Percentiles rank a stretch among this genome's conserved stretches.
phyloP scores from a whole-genome alignment of 2,888 invertebrate genomes.

The Drosophila basisetae region DNA sequence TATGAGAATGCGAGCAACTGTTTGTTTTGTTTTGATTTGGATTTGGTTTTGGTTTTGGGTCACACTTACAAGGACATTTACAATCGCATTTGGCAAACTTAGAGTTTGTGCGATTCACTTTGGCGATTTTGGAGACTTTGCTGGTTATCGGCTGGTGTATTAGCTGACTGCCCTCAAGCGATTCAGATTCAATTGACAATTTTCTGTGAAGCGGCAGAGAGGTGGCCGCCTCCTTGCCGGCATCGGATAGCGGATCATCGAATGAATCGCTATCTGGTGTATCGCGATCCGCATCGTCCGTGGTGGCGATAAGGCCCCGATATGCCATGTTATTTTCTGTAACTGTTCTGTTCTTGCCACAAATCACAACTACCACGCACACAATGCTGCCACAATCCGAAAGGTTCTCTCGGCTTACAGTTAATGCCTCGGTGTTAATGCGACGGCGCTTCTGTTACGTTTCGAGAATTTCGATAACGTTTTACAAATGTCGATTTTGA shows the following conservation, averaged over 20 bases:
- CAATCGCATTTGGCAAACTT: constrained; percentile 5
- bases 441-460: background rate
- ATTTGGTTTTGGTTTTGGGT: background rate
- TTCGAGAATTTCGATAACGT: constrained; percentile 20
- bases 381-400: background rate
- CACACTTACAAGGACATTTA: constrained; percentile 25
- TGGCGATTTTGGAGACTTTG: constrained; percentile 3
- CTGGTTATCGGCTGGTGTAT: background rate
- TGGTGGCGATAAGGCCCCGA: constrained; percentile 59
- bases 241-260: constrained; percentile 44
- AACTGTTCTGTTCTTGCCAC: background rate
- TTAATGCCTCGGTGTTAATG: constrained; percentile 1
- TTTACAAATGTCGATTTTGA: constrained; percentile 23
- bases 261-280: constrained; percentile 55
- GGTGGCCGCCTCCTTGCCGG: constrained; percentile 2
- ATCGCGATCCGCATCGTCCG: constrained; percentile 19
- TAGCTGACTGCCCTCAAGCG: background rate
- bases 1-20: background rate
- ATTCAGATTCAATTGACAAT: background rate
- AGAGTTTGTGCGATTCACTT: background rate
- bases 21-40: background rate
- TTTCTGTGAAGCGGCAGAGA: constrained; percentile 8
- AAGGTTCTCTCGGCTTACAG: background rate
- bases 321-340: constrained; percentile 53
- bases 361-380: background rate